These are phyloP conservation scores for Elmis aenea DNA, from an alignment of 2,888 invertebrate species.

Conservation along the genomic window DNA sequence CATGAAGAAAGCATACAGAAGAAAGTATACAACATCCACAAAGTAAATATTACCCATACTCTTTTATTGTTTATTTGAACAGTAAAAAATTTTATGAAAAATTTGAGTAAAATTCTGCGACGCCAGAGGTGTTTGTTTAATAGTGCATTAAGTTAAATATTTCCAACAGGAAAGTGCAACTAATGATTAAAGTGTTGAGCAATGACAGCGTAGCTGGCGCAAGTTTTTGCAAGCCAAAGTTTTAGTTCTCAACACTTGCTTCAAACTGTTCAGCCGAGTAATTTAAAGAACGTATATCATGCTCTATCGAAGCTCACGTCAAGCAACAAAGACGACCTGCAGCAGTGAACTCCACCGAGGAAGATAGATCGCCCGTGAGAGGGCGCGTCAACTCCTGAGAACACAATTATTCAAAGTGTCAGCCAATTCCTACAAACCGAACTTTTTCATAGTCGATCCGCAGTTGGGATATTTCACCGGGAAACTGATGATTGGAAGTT, in stretches of 20 bases:
- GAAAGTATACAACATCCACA: too few species aligned
- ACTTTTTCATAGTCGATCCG: conserved; percentile 23
- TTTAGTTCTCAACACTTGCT: neutral
- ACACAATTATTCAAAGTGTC: conserved; percentile 32
- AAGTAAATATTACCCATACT: too few species aligned
- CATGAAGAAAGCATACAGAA: too few species aligned
- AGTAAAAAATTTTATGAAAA: too few species aligned
- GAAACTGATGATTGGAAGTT: conserved; percentile 22
- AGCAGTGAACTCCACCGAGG: conserved; percentile 17
- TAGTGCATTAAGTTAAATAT: too few species aligned
- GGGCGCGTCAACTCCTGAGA: conserved; percentile 23
- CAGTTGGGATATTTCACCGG: conserved; percentile 14
- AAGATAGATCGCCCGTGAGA: conserved; percentile 18
- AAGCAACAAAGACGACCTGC: conserved; percentile 12
- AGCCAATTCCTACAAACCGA: conserved; percentile 23
- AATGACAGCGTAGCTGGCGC: neutral
- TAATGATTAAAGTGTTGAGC: too few species aligned
- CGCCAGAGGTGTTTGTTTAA: too few species aligned
- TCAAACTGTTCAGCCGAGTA: conserved; percentile 6
- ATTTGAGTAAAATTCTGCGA: too few species aligned
- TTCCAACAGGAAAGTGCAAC: too few species aligned
- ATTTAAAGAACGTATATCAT: conserved; percentile 7
- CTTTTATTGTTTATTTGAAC: too few species aligned
- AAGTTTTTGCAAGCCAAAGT: neutral
- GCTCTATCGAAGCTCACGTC: conserved; percentile 14